phyloP scores from a whole-genome alignment of 92 coral and sea anemone species.

The Parazoanthus swiftii region DNA sequence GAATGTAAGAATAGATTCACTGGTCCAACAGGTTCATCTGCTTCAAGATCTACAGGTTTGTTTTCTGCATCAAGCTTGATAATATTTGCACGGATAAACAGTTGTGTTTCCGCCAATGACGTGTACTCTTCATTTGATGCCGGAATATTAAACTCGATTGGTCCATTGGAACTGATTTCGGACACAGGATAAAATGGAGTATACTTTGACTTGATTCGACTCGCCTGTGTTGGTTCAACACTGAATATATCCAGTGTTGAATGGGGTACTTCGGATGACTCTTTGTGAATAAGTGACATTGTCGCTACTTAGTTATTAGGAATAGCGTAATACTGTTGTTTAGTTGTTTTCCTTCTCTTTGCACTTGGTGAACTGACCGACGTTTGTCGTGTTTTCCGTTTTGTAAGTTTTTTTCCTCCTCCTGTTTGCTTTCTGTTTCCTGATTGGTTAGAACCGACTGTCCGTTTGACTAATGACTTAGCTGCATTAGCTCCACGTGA shows the following conservation, averaged over 20 bases:
- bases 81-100: background rate
- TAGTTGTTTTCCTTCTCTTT: background rate
- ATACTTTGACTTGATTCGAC: background rate
- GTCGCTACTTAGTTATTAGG: no score
- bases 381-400: no score
- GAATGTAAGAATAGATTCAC: slow-evolving; percentile 43
- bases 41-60: background rate
- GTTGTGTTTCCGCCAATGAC: background rate
- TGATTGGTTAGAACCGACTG: no score
- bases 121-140: background rate
- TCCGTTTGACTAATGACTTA: no score
- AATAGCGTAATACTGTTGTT: background rate
- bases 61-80: background rate
- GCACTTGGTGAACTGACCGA: background rate
- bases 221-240: background rate
- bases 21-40: slow-evolving; percentile 38
- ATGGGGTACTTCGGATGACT: background rate
- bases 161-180: background rate
- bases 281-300: background rate
- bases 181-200: background rate
- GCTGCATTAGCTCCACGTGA: no score
- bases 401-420: no score
- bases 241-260: no score
- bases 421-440: no score
- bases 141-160: background rate